A percentile compares a stretch with the other conserved stretches of the same genome.
These are phyloP conservation scores for Agrochola lota DNA, from an alignment of 2,888 invertebrate genomes.

Conservation along the genomic window DNA sequence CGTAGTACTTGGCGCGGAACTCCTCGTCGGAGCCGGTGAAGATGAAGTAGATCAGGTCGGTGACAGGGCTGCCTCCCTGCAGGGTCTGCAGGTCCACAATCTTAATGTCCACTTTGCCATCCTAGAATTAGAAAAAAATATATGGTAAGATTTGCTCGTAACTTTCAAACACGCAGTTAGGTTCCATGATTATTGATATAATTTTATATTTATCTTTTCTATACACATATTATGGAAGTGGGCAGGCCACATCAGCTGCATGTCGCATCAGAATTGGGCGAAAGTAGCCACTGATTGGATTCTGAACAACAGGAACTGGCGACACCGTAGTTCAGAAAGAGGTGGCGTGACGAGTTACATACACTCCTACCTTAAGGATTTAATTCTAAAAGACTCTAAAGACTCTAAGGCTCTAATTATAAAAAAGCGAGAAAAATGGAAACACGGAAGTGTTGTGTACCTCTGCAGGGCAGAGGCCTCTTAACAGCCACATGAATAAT, in stretches of 20 bases:
- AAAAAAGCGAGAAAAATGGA: not conserved
- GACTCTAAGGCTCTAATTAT: no score
- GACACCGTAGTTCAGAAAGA: not conserved
- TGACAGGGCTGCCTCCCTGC: slow-evolving; percentile 73
- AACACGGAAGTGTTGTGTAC: not conserved
- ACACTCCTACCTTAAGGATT: not conserved
- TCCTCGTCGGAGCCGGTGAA: slow-evolving; percentile 78
- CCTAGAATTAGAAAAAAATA: slow-evolving; percentile 10
- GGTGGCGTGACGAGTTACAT: not conserved
- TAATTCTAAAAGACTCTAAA: no score
- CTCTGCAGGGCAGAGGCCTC: not conserved
- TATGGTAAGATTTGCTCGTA: not conserved
- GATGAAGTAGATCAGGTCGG: slow-evolving; percentile 81
- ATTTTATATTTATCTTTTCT: not conserved
- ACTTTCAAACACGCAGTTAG: not conserved
- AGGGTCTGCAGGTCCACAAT: slow-evolving; percentile 81
- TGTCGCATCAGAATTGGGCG: not conserved
- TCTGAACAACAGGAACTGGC: not conserved
- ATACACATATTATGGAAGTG: not conserved
- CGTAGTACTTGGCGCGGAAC: slow-evolving; percentile 74
- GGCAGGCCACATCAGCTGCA: not conserved
- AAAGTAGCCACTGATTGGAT: not conserved
- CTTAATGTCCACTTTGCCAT: slow-evolving; percentile 69
- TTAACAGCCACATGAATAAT: not conserved
- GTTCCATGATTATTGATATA: not conserved